These are phyloP conservation scores for Danio rerio DNA, from an alignment of 2,113 vertebrate species.

Conservation along the genomic window GRCz12tu NC_133180.1:45493001-45493500, in stretches of 20 bases:
- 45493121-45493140: not conserved
- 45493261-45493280: not conserved
- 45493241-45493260: not conserved
- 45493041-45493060: not conserved
- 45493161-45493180: not conserved
- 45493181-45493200: not conserved
- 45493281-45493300: not conserved
- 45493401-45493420: too few species aligned
- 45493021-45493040: conserved; percentile 5
- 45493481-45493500: too few species aligned
- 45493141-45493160: conserved; percentile 1
- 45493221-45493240: not conserved
- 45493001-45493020: conserved; percentile 15
- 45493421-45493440: too few species aligned
- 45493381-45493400: too few species aligned
- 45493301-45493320: not conserved
- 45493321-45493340: not conserved
- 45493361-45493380: not conserved
- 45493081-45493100: conserved; percentile 17
- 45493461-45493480: too few species aligned
- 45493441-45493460: too few species aligned
- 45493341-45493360: not conserved
- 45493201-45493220: not conserved
- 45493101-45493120: conserved; percentile 19
- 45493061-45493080: conserved; percentile 10